Evolutionary conservation across 1,140 invertebrate genomes (phyloP), one percentile per base, ranked within the genome.

Genomic region (Ptiloglossa arizonensis): DNA sequence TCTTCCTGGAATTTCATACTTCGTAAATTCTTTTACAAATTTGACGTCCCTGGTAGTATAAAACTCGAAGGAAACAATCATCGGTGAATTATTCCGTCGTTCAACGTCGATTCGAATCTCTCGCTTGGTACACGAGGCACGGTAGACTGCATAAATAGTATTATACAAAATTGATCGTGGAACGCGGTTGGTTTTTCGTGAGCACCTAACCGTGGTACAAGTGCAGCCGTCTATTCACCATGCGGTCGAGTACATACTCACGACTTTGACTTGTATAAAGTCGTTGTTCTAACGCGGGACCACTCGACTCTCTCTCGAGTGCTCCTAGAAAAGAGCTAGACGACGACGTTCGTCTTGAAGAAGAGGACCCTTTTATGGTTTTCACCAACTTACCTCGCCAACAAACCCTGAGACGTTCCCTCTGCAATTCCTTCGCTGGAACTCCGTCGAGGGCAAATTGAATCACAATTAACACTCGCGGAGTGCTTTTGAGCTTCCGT

Each of bases 181-280:
- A 76, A 69, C 15, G 27, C 38, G 22, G 50, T 29, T 46, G 52
- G 38, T 75, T 68, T 57, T 57, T 46, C 64, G 22, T 11, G 54
- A 69, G 32, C 52, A 50, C 32, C 29, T 27, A 76, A 50, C 54
- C 29, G 5, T 22, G 54, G 44, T 3, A 71, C 69, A 69, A 81
- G 75, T 62, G 50, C 60, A 56, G 67, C 44, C 17, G 62, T 15
- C 63, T 68, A 64, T 77, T 66, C 73, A 27, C 76, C 62, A 44
- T 72, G 59, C 66, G 62, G 5, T 67, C 38, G 35, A 79, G 77
- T 79, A 35, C 67, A 57, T 44, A 79, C 71, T 75, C 60, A 17
- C 27, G 41, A 46, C 69, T 75, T 82, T 82, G 77, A 82, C 81
- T 79, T 75, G 71, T 66, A 76, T 79, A 79, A 73, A 79, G 59